These are phyloP conservation scores for Girardinus metallicus DNA, from an alignment of 2,797 vertebrate species.

Conservation along the genomic window DNA sequence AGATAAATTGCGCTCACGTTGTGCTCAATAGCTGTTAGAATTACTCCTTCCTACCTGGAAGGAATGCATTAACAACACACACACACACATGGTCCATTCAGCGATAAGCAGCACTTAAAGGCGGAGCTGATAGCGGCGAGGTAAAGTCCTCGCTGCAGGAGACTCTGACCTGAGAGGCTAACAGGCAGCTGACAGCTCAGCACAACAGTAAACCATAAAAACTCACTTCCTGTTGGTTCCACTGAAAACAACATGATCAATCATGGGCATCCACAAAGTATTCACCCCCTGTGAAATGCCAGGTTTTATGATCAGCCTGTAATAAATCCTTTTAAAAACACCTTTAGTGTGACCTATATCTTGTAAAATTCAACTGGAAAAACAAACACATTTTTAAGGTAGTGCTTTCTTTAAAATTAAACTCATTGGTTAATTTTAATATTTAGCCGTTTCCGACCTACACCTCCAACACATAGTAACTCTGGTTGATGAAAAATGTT, in stretches of 20 bases:
- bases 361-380: not conserved
- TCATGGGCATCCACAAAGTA: not conserved
- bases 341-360: not conserved
- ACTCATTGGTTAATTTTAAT: not conserved
- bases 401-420: not conserved
- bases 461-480: not conserved
- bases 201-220: slow-evolving; percentile 18
- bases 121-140: slow-evolving; percentile 64
- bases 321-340: not conserved
- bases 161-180: slow-evolving; percentile 71
- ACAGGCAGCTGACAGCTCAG: slow-evolving; percentile 58
- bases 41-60: slow-evolving; percentile 22
- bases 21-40: slow-evolving; percentile 22
- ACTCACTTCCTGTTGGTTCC: slow-evolving; percentile 8
- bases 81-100: slow-evolving; percentile 17
- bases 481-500: not conserved
- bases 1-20: not conserved
- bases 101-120: slow-evolving; percentile 60
- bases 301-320: not conserved
- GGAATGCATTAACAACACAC: not conserved
- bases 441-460: too few relatives aligned
- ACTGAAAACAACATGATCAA: not conserved
- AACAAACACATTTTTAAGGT: not conserved
- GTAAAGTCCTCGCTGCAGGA: slow-evolving; percentile 71
- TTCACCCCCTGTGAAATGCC: not conserved